Percentiles rank a stretch among this genome's conserved stretches.
These are phyloP conservation scores for Trachelus iudaicus DNA, from an alignment of 2,888 invertebrate genomes.

Conservation along the genomic window DNA sequence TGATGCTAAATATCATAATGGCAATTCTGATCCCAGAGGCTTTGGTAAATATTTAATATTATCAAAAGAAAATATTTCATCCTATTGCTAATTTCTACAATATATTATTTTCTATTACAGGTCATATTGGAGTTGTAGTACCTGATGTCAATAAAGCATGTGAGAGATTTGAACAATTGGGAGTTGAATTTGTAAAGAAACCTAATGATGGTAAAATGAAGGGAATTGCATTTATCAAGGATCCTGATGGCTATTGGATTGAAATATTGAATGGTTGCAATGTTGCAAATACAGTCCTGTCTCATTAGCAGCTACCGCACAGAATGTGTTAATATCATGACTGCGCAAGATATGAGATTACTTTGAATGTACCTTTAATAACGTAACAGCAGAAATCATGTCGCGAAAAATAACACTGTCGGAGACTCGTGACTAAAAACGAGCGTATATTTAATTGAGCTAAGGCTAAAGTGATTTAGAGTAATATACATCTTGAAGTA, in stretches of 20 bases:
- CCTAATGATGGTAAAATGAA: conserved; percentile 95
- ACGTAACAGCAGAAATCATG: not conserved
- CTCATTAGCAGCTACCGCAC: conserved; percentile 19
- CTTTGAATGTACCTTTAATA: conserved; percentile 2
- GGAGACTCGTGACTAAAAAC: not conserved
- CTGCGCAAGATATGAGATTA: not conserved
- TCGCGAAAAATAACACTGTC: not conserved
- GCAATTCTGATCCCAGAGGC: conserved; percentile 89
- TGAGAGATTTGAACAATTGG: conserved; percentile 84
- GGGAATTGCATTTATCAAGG: conserved; percentile 92
- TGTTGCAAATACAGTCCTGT: conserved; percentile 36
- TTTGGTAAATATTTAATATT: conserved; percentile 71
- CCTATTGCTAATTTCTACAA: not conserved
- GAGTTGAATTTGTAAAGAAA: conserved; percentile 89
- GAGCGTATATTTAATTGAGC: not conserved
- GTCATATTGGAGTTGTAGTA: conserved; percentile 92
- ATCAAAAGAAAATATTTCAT: conserved; percentile 1
- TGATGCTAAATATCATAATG: conserved; percentile 85
- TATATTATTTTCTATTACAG: conserved; percentile 59
- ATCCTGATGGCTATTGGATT: conserved; percentile 97
- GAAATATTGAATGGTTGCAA: conserved; percentile 78
- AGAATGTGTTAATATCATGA: not conserved
- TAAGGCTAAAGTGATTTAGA: not conserved
- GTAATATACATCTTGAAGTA: not conserved
- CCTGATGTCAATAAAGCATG: conserved; percentile 91